A percentile compares a stretch with the other conserved stretches of the same genome.
Evolutionary conservation across 2,888 invertebrate genomes (phyloP).

Genomic region (Sicus ferrugineus): DNA sequence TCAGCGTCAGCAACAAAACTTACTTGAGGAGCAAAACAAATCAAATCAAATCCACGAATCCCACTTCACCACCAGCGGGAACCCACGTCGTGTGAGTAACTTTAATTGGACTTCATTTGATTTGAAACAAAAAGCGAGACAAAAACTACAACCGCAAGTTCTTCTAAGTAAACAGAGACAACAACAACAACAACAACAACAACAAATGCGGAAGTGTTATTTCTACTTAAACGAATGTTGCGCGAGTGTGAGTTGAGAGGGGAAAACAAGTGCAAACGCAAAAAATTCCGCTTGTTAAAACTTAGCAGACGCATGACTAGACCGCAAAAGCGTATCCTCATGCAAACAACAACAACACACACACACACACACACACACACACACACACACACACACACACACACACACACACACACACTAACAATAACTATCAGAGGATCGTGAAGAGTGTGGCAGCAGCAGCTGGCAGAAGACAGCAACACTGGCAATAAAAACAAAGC

Average conservation of each 20-base stretch:
- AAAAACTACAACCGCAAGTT: neutral
- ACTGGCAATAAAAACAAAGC: neutral
- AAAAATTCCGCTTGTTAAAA: slow-evolving; percentile 3
- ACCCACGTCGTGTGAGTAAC: slow-evolving; percentile 7
- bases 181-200: neutral
- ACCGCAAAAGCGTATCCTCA: slow-evolving; percentile 1
- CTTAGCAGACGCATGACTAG: slow-evolving; percentile 23
- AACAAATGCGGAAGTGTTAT: neutral
- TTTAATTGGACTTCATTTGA: neutral
- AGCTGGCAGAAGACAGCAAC: too few species aligned
- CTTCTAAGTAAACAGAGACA: neutral
- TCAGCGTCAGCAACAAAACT: too few species aligned
- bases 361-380: too few species aligned
- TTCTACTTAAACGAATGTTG: neutral
- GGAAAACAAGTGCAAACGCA: neutral
- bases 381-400: too few species aligned
- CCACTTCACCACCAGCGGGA: neutral
- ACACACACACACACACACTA: too few species aligned
- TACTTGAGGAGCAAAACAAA: neutral
- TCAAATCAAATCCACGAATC: neutral
- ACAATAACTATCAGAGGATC: too few species aligned
- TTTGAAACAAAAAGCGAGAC: neutral
- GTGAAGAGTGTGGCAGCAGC: too few species aligned
- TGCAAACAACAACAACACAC: too few species aligned
- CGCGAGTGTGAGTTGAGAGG: neutral